phyloP scores from a whole-genome alignment of 2,113 vertebrate species.

The Tragelaphus buxtoni region DNA sequence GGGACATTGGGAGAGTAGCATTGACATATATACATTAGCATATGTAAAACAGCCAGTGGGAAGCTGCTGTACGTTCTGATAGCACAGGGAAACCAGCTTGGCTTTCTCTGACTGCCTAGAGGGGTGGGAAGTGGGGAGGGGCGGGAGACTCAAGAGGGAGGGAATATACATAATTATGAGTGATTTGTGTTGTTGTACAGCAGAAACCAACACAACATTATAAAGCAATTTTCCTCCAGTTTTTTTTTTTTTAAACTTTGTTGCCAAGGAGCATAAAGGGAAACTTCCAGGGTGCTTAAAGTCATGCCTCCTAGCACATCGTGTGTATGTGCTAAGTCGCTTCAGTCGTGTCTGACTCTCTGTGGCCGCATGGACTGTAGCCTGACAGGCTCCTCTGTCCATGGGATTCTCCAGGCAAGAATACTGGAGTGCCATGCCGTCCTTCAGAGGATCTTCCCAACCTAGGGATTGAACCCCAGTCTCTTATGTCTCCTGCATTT shows the following conservation, averaged over 20 bases:
- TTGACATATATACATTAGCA: not conserved
- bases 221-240: no score
- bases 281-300: not conserved
- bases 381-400: not conserved
- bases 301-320: not conserved
- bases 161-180: no score
- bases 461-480: not conserved
- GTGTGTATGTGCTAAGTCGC: no score
- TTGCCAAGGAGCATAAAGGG: not conserved
- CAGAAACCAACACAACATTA: no score
- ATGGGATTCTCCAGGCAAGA: not conserved
- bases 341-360: not conserved
- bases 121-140: no score
- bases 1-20: not conserved
- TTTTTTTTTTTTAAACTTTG: no score
- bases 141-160: no score
- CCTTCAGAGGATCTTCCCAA: not conserved
- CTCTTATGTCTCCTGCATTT: not conserved
- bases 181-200: no score
- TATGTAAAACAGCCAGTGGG: no score
- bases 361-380: not conserved
- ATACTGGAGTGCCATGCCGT: not conserved
- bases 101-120: no score
- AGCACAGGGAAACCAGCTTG: no score
- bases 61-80: no score